A percentile compares a stretch with the other conserved stretches of the same genome.
phyloP scores from a whole-genome alignment of 2,113 vertebrate genomes.

The Catagonus wagneri region DNA sequence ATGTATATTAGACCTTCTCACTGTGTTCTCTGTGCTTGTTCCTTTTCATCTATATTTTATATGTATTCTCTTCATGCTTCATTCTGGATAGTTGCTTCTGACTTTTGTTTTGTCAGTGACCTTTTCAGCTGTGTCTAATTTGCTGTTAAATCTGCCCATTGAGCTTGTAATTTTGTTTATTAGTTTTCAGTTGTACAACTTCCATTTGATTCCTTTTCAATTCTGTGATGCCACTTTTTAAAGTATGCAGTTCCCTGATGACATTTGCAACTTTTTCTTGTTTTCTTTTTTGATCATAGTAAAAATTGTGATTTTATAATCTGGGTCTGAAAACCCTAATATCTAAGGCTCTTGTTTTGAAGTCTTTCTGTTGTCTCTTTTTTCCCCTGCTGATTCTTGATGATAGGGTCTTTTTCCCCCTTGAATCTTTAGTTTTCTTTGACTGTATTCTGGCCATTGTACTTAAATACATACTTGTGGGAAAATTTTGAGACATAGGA shows the following conservation, averaged over 20 bases:
- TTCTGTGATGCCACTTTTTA: not conserved
- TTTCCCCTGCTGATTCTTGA: not conserved
- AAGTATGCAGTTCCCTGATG: not conserved
- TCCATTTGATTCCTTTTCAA: not conserved
- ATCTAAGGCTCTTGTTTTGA: not conserved
- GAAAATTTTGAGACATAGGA: not conserved
- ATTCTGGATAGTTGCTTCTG: not conserved
- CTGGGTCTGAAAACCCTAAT: not conserved
- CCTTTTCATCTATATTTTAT: not conserved
- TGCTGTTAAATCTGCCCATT: constrained; percentile 24
- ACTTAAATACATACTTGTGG: not conserved
- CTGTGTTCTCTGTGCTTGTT: not conserved
- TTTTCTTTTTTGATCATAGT: constrained; percentile 24
- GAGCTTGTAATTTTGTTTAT: constrained; percentile 15
- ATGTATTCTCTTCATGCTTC: not conserved
- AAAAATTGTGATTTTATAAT: constrained; percentile 20
- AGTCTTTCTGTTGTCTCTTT: not conserved
- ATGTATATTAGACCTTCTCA: not conserved
- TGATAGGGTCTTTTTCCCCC: not conserved
- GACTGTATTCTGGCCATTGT: constrained; percentile 1
- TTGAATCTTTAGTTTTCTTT: not conserved
- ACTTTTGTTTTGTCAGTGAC: not conserved
- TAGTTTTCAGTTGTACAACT: not conserved
- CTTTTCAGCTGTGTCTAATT: constrained; percentile 6
- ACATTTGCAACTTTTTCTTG: not conserved